A percentile compares a stretch with the other conserved stretches of the same genome.
These are phyloP conservation scores for Tetramorium parvispinum DNA, from an alignment of 1,140 invertebrate species.

Conservation along the genomic window DNA sequence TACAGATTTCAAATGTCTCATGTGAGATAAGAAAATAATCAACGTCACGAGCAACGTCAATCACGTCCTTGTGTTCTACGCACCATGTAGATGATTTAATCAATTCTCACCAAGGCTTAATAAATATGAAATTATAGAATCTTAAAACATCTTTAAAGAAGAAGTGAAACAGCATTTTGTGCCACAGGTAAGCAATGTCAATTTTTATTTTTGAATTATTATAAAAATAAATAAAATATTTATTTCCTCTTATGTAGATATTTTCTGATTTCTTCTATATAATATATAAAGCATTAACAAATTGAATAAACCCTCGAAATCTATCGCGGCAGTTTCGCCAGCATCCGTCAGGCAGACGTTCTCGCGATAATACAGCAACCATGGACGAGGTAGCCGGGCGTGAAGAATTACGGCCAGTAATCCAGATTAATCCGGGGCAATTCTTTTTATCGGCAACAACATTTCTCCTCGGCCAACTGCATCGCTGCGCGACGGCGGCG, in stretches of 20 bases:
- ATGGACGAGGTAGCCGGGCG: slow-evolving; percentile 42
- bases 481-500: slow-evolving; percentile 45
- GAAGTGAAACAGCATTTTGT: background rate
- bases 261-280: background rate
- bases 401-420: slow-evolving; percentile 68
- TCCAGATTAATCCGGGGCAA: slow-evolving; percentile 71
- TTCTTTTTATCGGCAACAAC: slow-evolving; percentile 72
- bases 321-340: background rate
- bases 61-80: background rate
- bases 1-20: background rate
- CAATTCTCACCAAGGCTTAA: background rate
- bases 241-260: background rate
- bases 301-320: background rate
- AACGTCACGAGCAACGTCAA: background rate
- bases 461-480: slow-evolving; percentile 56
- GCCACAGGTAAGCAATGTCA: background rate
- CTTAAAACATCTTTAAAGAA: background rate
- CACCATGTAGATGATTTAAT: background rate
- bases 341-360: slow-evolving; percentile 62
- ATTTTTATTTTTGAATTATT: background rate
- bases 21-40: background rate
- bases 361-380: slow-evolving; percentile 64
- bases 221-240: background rate
- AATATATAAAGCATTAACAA: background rate
- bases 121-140: background rate